phyloP scores from a whole-genome alignment of 1,140 invertebrate genomes.

The Danaus melanippus region DNA sequence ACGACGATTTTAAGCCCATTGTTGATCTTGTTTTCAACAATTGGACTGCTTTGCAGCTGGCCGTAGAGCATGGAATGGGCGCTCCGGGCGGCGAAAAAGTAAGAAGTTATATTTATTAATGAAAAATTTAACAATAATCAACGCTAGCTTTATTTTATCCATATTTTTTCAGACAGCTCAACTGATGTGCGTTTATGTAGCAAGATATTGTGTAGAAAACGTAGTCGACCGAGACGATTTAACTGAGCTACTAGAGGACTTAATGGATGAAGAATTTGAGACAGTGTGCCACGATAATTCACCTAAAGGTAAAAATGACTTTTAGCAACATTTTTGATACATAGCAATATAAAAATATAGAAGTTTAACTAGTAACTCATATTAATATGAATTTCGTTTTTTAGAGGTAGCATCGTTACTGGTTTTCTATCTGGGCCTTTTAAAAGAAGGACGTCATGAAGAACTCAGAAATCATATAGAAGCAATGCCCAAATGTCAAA shows the following conservation, averaged over 20 bases:
- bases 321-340: neutral
- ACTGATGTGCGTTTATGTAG: conserved; percentile 74
- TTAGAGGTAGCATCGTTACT: conserved; percentile 54
- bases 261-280: conserved; percentile 78
- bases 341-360: too few relatives aligned
- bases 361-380: too few relatives aligned
- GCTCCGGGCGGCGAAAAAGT: conserved; percentile 75
- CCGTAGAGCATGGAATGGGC: conserved; percentile 78
- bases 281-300: conserved; percentile 78
- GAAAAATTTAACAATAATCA: neutral
- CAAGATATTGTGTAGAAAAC: conserved; percentile 74
- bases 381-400: neutral
- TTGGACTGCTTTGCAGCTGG: conserved; percentile 76
- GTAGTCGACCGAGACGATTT: conserved; percentile 73
- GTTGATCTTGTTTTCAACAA: conserved; percentile 77
- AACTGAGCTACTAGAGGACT: conserved; percentile 74
- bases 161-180: conserved; percentile 69
- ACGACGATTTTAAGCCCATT: conserved; percentile 71
- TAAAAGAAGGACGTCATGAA: conserved; percentile 58
- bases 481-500: conserved; percentile 56
- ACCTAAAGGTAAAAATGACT: conserved; percentile 59
- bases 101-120: conserved; percentile 5
- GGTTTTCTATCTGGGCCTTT: conserved; percentile 38
- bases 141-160: neutral
- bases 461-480: conserved; percentile 49